phyloP scores from a whole-genome alignment of 2,888 invertebrate genomes.

The Pollenia angustigena region DNA sequence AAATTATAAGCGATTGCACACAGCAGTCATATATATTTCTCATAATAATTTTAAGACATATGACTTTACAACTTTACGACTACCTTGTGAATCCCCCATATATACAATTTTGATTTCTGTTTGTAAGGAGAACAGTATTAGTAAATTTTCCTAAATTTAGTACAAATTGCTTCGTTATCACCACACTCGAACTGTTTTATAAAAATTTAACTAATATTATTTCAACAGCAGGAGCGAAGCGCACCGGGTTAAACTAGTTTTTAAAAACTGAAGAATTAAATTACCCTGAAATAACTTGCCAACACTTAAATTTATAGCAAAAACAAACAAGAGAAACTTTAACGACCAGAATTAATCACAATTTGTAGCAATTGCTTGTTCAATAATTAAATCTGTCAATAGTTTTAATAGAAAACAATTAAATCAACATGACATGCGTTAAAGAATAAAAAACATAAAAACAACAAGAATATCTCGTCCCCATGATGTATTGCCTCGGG shows the following conservation, averaged over 20 bases:
- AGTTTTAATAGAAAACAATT: constrained; percentile 64
- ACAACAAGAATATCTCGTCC: constrained; percentile 11
- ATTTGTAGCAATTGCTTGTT: constrained; percentile 67
- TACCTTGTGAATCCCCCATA: too few species aligned
- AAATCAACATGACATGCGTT: constrained; percentile 66
- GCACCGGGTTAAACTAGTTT: not conserved
- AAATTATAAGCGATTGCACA: too few species aligned
- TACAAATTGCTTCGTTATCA: too few species aligned
- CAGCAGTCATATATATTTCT: too few species aligned
- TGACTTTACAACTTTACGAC: too few species aligned
- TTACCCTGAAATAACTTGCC: constrained; percentile 20
- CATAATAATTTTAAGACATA: too few species aligned
- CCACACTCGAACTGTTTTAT: too few species aligned
- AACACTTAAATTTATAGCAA: constrained; percentile 3
- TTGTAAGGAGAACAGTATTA: too few species aligned
- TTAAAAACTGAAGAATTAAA: not conserved
- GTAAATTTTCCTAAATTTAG: too few species aligned
- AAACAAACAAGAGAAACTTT: constrained; percentile 2
- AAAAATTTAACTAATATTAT: not conserved
- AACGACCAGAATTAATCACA: constrained; percentile 61
- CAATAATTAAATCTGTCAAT: constrained; percentile 67
- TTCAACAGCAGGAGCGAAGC: not conserved
- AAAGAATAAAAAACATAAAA: not conserved
- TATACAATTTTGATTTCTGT: too few species aligned
- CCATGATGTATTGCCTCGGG: constrained; percentile 64